Evolutionary conservation across 2,888 invertebrate genomes (phyloP), one percentile per base, ranked within the genome.

Genomic region (Scaptomyza cyrtandrae): DNA sequence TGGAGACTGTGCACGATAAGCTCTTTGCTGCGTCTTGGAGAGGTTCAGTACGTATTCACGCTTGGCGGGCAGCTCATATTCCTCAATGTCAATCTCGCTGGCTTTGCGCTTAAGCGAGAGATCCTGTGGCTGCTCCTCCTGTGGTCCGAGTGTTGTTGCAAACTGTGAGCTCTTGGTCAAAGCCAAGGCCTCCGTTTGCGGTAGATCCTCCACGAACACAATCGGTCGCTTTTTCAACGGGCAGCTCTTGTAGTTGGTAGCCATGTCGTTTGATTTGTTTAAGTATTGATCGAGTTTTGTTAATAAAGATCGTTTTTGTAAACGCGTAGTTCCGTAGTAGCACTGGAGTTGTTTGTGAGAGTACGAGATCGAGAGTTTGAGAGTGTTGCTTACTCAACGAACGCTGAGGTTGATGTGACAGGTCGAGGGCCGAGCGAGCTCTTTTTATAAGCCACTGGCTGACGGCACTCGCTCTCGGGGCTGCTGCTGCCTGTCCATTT

Each of bases 171-270:
- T 59, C 70, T 86, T 89, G 68, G 86, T 85, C 71, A 89, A 35
- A 13, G 80, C 78, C 77, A 90, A 83, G 55, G 86, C 88, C 75
- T 84, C 79, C 33, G 78, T 84, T 80, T 87, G 86, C 54, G 69
- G 63, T 53, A 67, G 64, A 94, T 95, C 93, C 90, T 94, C 94
- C 92, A 95, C 93, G 83, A 95, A 94, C 86, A 95, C 81, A 90
- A 97, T 95, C 74, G 97, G 97, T 92, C 97, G 95, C 94, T 97
- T 97, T 93, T 97, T 97, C 82, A 97, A 94, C 92, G 97, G 97
- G 90, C 97, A 97, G 93, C 96, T 95, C 91, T 97, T 96, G 93
- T 97, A 97, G 92, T 96, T 96, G 74, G 78, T 59, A 60, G 84
- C 72, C 89, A 89, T 90, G 45, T 55, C 37, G 60, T 64, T 19